Percentiles rank a stretch among this genome's conserved stretches.
Evolutionary conservation across 1,140 invertebrate genomes (phyloP).

Genomic region (Zaprionus kolodkinae): DNA sequence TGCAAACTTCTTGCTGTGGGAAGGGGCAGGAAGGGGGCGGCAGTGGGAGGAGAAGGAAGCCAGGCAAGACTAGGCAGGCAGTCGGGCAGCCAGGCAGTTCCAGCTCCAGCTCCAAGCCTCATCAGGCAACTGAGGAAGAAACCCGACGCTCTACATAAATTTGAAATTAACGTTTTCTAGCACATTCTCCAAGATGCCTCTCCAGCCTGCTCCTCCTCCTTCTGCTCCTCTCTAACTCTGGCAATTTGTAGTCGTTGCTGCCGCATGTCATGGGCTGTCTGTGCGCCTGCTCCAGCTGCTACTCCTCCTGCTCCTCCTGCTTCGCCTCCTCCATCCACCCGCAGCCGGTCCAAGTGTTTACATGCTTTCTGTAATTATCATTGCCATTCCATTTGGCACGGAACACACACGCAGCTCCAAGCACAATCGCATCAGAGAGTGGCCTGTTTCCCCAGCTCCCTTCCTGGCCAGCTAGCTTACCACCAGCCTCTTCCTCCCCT

Average conservation of each 20-base stretch:
- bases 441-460: slow-evolving; percentile 11
- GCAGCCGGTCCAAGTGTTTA: slow-evolving; percentile 56
- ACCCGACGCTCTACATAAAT: slow-evolving; percentile 83
- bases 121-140: slow-evolving; percentile 63
- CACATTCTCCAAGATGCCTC: slow-evolving; percentile 51
- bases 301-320: not conserved
- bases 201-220: not conserved
- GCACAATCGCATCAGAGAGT: slow-evolving; percentile 29
- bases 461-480: not conserved
- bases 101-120: slow-evolving; percentile 41
- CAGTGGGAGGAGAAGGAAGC: not conserved
- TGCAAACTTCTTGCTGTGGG: slow-evolving; percentile 66
- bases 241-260: slow-evolving; percentile 53
- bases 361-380: slow-evolving; percentile 83
- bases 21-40: not conserved
- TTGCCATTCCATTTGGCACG: slow-evolving; percentile 74
- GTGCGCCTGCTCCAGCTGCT: slow-evolving; percentile 4
- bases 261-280: slow-evolving; percentile 55
- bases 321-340: slow-evolving; percentile 11
- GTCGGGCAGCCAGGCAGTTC: slow-evolving; percentile 14
- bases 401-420: slow-evolving; percentile 74
- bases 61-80: slow-evolving; percentile 13
- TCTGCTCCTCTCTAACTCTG: slow-evolving; percentile 4
- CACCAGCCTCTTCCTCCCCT: not conserved
- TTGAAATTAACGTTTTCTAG: slow-evolving; percentile 82